These are phyloP conservation scores for Achlya flavicornis DNA, from an alignment of 2,888 invertebrate genomes.

Conservation along the genomic window DNA sequence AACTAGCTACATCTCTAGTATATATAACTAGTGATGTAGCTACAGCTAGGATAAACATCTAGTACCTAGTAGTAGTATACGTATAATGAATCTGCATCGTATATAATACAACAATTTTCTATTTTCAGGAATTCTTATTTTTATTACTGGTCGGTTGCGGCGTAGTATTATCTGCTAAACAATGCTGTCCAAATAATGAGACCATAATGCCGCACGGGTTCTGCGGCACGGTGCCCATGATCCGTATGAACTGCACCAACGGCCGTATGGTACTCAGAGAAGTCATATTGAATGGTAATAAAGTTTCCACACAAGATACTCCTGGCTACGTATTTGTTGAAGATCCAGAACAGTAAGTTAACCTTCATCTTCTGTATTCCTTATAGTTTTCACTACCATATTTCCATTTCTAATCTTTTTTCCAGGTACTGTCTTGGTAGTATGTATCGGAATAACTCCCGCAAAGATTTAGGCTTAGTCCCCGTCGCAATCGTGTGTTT, in stretches of 20 bases:
- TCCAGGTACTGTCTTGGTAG: conserved; percentile 66
- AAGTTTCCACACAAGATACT: conserved; percentile 65
- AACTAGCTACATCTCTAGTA: too few species aligned
- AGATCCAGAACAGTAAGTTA: conserved; percentile 62
- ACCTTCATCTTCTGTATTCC: neutral
- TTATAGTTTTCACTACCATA: neutral
- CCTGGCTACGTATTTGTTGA: conserved; percentile 65
- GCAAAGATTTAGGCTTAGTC: conserved; percentile 39
- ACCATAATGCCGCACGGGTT: conserved; percentile 45
- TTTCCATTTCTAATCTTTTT: conserved; percentile 15
- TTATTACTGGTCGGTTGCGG: conserved; percentile 51
- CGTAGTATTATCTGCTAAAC: conserved; percentile 38
- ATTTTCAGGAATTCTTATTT: conserved; percentile 58
- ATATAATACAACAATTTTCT: conserved; percentile 13
- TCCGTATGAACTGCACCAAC: conserved; percentile 55
- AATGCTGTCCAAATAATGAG: conserved; percentile 63
- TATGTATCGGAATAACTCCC: conserved; percentile 54
- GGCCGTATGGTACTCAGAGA: conserved; percentile 67
- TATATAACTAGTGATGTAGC: too few species aligned
- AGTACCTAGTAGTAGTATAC: too few species aligned
- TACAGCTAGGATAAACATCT: too few species aligned
- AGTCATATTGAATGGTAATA: conserved; percentile 59
- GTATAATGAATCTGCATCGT: too few species aligned
- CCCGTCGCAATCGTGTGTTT: conserved; percentile 80
- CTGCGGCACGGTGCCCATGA: conserved; percentile 43